Evolutionary conservation across 1,140 invertebrate genomes (phyloP), one percentile per base, ranked within the genome.

Genomic region (Microplitis demolitor): DNA sequence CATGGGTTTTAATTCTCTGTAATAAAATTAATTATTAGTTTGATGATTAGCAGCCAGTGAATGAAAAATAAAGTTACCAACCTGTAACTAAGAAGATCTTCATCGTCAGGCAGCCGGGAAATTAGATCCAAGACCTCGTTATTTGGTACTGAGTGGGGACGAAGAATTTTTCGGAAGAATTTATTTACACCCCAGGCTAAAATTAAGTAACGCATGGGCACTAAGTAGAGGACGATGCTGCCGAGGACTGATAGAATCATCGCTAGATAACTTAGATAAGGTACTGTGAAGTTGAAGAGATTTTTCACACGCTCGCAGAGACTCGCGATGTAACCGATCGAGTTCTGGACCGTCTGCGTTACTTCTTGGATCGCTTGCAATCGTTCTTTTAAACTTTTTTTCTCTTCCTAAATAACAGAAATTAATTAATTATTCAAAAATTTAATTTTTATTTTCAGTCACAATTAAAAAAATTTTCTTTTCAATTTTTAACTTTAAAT

Each of bases 131-230:
- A 87, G 16, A 99, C 86, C 90, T 99, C 98, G 88, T 99, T 99
- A 85, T 99, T 99, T 13, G 96, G 95, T 85, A 99, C 94, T 13
- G 95, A 94, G 87, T 99, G 93, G 11, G 98, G 98, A 74, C 96
- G 89, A 50, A 99, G 83, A 68, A 99, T 90, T 86, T 98, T 96
- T 74, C 97, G 92, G 8, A 96, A 93, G 87, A 99, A 99, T 88
- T 99, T 99, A 87, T 98, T 97, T 31, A 98, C 90, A 83, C 98
- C 98, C 97, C 97, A 99, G n/a, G 91, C 89, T 89, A 99, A 92
- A 13, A 99, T 91, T 13, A 99, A 88, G 85, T 94, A 97, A 81
- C 97, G 90, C 45, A 98, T 84, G 13, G 97, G 97, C 78, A 99
- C 92, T 73, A 94, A 91, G 82, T 98, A 99, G 3, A 99, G 87